phyloP scores from a whole-genome alignment of 2,888 invertebrate genomes.

The Choristoneura rosaceana region DNA sequence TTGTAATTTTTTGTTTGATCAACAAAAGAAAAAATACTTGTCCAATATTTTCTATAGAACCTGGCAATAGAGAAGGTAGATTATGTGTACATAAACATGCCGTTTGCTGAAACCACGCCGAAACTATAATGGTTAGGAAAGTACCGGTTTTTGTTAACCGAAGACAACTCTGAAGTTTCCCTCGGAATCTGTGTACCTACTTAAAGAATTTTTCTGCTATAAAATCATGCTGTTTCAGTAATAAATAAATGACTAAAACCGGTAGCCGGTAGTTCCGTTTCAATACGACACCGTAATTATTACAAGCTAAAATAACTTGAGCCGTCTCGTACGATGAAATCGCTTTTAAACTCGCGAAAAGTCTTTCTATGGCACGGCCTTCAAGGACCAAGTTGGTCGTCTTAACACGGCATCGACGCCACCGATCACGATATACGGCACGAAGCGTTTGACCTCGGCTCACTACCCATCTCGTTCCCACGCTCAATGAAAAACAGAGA shows the following conservation, averaged over 20 bases:
- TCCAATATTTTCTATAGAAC: no score
- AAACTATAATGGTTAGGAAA: no score
- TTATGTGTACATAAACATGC: no score
- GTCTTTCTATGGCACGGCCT: neutral
- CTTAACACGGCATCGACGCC: conserved; percentile 43
- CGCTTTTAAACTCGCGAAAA: neutral
- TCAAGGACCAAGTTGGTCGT: conserved; percentile 51
- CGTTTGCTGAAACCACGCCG: no score
- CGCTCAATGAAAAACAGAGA: conserved; percentile 49
- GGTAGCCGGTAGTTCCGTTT: conserved; percentile 1
- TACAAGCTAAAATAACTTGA: neutral
- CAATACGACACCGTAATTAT: neutral
- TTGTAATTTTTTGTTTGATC: no score
- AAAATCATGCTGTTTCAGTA: neutral
- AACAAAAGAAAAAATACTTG: no score
- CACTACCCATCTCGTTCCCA: conserved; percentile 52
- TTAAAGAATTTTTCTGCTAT: neutral
- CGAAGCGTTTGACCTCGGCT: conserved; percentile 64
- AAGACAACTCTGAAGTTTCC: no score
- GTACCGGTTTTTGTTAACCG: no score
- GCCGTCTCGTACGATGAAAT: neutral
- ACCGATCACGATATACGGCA: conserved; percentile 48
- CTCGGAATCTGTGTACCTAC: neutral
- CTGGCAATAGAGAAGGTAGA: no score
- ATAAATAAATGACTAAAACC: neutral